These are phyloP conservation scores for Cylas formicarius DNA, from an alignment of 1,140 invertebrate genomes.

Conservation along the genomic window DNA sequence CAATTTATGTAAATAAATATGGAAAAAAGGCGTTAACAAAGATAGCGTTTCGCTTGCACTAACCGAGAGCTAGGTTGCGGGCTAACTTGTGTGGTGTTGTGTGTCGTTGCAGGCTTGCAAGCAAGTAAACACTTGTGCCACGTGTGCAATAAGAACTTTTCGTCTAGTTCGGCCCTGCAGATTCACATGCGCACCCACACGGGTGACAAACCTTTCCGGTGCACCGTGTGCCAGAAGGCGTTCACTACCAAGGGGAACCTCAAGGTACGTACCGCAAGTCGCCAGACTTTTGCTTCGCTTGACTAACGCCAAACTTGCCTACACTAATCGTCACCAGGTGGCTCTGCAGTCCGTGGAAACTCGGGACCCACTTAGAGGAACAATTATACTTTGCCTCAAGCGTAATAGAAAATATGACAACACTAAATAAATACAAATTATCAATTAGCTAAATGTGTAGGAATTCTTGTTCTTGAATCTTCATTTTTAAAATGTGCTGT, in stretches of 20 bases:
- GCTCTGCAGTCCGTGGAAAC: too few relatives aligned
- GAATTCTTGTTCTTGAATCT: too few relatives aligned
- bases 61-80: constrained; percentile 39
- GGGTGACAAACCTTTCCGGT: constrained; percentile 95
- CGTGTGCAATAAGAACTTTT: constrained; percentile 97
- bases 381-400: too few relatives aligned
- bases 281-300: constrained; percentile 28
- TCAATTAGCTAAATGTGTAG: too few relatives aligned
- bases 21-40: too few relatives aligned
- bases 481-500: too few relatives aligned
- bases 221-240: constrained; percentile 88
- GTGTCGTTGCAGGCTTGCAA: constrained; percentile 44
- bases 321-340: not conserved
- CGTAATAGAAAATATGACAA: too few relatives aligned
- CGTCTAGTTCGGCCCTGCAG: constrained; percentile 89
- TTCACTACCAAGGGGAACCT: constrained; percentile 98
- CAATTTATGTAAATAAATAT: too few relatives aligned
- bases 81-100: constrained; percentile 41
- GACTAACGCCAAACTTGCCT: constrained; percentile 29
- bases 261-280: constrained; percentile 61
- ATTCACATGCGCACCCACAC: constrained; percentile 99
- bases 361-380: too few relatives aligned
- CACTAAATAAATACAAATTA: too few relatives aligned
- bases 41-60: constrained; percentile 37
- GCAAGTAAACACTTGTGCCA: constrained; percentile 86